Percentiles rank a stretch among this genome's conserved stretches.
phyloP scores from a whole-genome alignment of 2,888 invertebrate species.

The Pristionchus fissidentatus region DNA sequence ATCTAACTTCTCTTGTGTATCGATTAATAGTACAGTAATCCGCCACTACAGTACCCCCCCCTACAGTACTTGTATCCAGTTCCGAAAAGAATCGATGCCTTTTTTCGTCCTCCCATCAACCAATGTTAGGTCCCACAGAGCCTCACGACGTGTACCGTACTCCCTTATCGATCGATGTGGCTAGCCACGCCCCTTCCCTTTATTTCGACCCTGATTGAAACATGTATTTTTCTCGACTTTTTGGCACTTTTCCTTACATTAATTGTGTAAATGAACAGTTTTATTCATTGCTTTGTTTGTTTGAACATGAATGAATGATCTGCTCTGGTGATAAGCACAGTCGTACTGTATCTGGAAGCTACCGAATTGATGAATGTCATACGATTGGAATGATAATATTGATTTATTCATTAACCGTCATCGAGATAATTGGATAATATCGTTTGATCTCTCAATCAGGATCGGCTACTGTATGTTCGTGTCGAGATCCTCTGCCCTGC shows the following conservation, averaged over 20 bases:
- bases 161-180: not conserved
- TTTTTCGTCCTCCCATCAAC: not conserved
- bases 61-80: conserved; percentile 3
- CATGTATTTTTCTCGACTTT: conserved; percentile 11
- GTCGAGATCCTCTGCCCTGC: conserved; percentile 80
- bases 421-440: not conserved
- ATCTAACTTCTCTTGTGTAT: not conserved
- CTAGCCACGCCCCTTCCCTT: not conserved
- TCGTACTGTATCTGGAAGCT: not conserved
- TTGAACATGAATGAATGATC: not conserved
- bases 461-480: conserved; percentile 5
- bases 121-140: not conserved
- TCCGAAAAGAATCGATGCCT: not conserved
- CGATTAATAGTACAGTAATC: not conserved
- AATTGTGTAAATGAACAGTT: conserved; percentile 35
- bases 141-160: conserved; percentile 36
- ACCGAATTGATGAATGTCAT: not conserved
- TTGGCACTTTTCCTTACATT: conserved; percentile 1
- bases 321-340: conserved; percentile 35
- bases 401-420: too few relatives aligned
- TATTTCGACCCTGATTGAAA: conserved; percentile 34
- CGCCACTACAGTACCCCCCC: not conserved
- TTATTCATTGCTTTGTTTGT: not conserved
- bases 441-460: not conserved
- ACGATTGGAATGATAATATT: too few relatives aligned